A percentile compares a stretch with the other conserved stretches of the same genome.
phyloP scores from a whole-genome alignment of 1,140 invertebrate species.

The Drosophila elegans region DNA sequence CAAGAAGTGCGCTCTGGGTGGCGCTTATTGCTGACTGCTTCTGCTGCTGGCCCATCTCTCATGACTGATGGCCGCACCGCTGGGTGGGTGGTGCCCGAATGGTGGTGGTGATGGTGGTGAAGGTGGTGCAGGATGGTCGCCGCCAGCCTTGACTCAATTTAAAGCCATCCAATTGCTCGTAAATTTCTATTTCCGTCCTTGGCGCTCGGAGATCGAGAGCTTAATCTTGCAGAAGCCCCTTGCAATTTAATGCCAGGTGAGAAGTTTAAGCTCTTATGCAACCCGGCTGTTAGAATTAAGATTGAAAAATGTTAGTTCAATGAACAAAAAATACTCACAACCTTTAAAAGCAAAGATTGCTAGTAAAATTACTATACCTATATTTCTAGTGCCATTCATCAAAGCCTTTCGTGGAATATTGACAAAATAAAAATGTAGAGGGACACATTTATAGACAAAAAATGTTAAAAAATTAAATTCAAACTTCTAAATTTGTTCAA shows the following conservation, averaged over 20 bases:
- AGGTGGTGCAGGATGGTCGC: not conserved
- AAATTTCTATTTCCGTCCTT: constrained; percentile 26
- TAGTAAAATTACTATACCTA: too few species aligned
- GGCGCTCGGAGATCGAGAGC: not conserved
- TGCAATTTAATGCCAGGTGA: not conserved
- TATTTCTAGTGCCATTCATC: too few species aligned
- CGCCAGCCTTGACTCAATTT: constrained; percentile 56
- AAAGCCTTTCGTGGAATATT: too few species aligned
- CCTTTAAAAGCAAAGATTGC: too few species aligned
- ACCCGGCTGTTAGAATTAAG: too few species aligned
- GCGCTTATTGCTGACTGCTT: constrained; percentile 58
- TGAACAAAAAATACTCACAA: too few species aligned
- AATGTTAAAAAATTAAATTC: too few species aligned
- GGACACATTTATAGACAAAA: too few species aligned
- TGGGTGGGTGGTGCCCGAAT: not conserved
- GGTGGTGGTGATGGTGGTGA: not conserved
- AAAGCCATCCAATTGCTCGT: constrained; percentile 42
- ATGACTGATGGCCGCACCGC: constrained; percentile 21
- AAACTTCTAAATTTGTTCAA: too few species aligned
- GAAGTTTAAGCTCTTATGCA: not conserved
- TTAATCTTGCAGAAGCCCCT: not conserved
- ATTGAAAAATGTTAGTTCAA: too few species aligned
- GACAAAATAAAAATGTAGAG: too few species aligned
- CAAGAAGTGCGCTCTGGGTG: constrained; percentile 63
- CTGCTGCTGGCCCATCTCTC: constrained; percentile 42